Conservation (phyloP, 2,888 invertebrate species). For the Entomobrya multifasciata region DNA sequence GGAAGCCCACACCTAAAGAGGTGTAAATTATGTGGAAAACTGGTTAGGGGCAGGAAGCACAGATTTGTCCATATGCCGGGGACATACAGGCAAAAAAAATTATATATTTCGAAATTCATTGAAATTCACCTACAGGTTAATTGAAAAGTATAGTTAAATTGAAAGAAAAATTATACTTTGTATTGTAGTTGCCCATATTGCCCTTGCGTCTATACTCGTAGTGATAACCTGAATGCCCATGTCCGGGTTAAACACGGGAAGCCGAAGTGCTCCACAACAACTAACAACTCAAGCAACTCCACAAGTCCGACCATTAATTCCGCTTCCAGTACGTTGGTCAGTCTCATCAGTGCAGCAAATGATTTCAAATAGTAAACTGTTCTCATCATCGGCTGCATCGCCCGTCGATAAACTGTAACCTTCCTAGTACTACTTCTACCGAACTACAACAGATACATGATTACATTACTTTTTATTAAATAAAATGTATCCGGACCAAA, state of each 20-base stretch:
- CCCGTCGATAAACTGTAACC: constrained; percentile 31
- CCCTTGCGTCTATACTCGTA: constrained; percentile 77
- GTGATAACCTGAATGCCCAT: constrained; percentile 79
- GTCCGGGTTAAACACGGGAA: constrained; percentile 79
- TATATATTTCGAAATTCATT: neutral
- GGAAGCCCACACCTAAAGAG: constrained; percentile 79
- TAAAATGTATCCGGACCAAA: constrained; percentile 64
- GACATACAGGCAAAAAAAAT: too few species aligned
- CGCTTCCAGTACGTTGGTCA: constrained; percentile 78
- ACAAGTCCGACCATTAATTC: constrained; percentile 78
- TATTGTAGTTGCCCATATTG: constrained; percentile 24
- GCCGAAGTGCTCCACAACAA: constrained; percentile 76
- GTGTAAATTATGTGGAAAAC: constrained; percentile 80
- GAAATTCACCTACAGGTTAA: too few species aligned
- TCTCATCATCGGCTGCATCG: constrained; percentile 30
- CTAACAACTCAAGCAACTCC: constrained; percentile 77
- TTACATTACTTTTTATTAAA: constrained; percentile 4
- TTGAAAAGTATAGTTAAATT: too few species aligned
- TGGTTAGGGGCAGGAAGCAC: constrained; percentile 79
- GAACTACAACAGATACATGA: neutral
- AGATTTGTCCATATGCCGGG: constrained; percentile 80
- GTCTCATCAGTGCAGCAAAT: constrained; percentile 77
- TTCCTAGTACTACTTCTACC: constrained; percentile 42
- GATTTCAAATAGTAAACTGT: constrained; percentile 71
- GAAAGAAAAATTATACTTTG: too few species aligned